Evolutionary conservation across 2,797 vertebrate genomes (phyloP), one percentile per base, ranked within the genome.

Genomic region (Gymnopithys bicolor): DNA sequence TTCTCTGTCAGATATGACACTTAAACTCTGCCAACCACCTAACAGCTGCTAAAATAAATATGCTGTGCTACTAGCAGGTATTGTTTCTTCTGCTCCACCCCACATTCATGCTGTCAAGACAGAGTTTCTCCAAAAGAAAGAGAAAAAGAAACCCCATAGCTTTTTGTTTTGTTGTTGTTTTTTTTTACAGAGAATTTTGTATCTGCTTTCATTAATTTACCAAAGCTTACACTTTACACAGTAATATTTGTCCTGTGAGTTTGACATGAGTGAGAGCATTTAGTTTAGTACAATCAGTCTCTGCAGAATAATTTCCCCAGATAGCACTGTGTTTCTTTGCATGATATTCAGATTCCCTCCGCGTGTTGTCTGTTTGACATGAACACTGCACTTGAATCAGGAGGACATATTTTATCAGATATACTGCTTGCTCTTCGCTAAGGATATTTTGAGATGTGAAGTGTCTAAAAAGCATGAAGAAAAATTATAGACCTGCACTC

Each of bases 31-130:
- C 32, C 59, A 84, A 59, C 41, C 52, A 59, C 41, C 8, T 51
- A 69, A 39, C 10, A 58, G 52, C 28, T 79, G 81, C 80, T 92
- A 92, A 85, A 93, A 83, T 53, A 95, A 95, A 92, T 48, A 71
- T 0, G 5, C 55, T 48, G n/a, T 25, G 23, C 56, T 46, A 51
- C 35, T 67, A 60, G 28, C 21, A 19, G 69, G 71, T 43, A 25
- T n/a, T 25, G 10, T 56, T 90, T 51, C 52, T 43, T 43, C 9
- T 87, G 64, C 33, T 70, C 45, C 48, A 53, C 3, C 4, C 16
- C 3, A 6, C 14, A 52, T 64, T 66, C 60, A 55, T 33, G 12
- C 28, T 80, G 17, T 70, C 33, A 58, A 58, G 73, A 66, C 19
- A 39, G 10, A 43, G 43, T 56, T 90, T 87, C 52, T 79, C 48